Evolutionary conservation across 2,888 invertebrate species (phyloP).

Genomic region (Exocentrus adspersus): DNA sequence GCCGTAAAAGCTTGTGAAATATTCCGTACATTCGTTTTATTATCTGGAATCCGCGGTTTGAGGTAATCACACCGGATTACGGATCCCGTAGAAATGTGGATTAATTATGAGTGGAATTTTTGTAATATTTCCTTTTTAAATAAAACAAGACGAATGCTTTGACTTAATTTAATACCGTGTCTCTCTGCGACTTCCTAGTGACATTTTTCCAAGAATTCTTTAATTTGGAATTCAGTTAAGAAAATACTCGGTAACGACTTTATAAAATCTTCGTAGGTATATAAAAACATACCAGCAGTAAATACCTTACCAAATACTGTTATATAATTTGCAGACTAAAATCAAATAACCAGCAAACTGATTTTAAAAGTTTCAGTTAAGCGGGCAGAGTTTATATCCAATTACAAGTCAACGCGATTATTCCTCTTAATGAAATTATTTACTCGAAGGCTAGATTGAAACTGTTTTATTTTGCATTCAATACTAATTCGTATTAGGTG

Average conservation of each 20-base stretch:
- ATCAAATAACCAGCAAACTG: constrained; percentile 1
- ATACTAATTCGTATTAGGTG: constrained; percentile 21
- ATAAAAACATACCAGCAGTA: too few relatives aligned
- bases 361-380: constrained; percentile 18
- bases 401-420: constrained; percentile 33
- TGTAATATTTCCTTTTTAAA: neutral
- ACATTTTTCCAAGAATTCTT: neutral
- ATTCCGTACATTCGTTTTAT: constrained; percentile 7
- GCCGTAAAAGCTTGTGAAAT: constrained; percentile 17
- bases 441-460: constrained; percentile 29
- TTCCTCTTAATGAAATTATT: constrained; percentile 33
- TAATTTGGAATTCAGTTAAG: neutral
- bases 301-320: neutral
- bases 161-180: too few relatives aligned
- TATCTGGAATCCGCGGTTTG: constrained; percentile 7
- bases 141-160: too few relatives aligned
- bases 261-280: too few relatives aligned
- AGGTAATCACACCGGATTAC: neutral
- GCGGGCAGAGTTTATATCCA: constrained; percentile 29
- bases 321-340: neutral
- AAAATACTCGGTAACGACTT: too few relatives aligned
- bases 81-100: neutral
- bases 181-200: neutral
- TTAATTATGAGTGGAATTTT: constrained; percentile 12
- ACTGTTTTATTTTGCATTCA: constrained; percentile 28